Evolutionary conservation across 2,888 invertebrate species (phyloP), one percentile per base, ranked within the genome.

Genomic region (Caenorhabditis sp.): DNA sequence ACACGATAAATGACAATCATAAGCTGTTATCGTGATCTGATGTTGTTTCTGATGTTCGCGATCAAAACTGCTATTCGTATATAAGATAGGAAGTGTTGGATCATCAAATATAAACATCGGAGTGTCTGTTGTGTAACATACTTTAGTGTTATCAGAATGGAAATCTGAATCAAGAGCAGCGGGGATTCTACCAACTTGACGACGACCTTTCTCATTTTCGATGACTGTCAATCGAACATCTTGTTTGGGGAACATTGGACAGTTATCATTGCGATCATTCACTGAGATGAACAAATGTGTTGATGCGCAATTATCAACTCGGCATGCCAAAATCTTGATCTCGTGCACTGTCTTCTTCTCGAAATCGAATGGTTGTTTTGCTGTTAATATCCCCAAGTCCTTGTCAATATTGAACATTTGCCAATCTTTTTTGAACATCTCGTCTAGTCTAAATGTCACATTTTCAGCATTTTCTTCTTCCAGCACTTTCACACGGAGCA

Each of bases 221-320:
- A 70, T 43, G 0, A 80, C 67, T 1, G 78, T 65, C 2, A 80
- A 65, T 5, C 68, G 67, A 21, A 80, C 70, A 38, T 74, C 76
- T 70, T 75, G 72, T 59, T 78, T 67, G 0, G 74, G 78, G 58
- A 83, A 83, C 61, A 81, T 73, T 25, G 83, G 83, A 26, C 83
- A 83, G 53, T 82, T 82, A 53, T 82, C 82, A 59, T 83, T 83
- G 8, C 76, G 60, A 60, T 82, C 82, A 50, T 83, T 80, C 43
- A 83, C 77, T 1, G 80, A 80, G 26, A 80, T 72, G 70, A 80
- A 80, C 0, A 80, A 50, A 60, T 77, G 77, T 0, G 74, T 70
- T 12, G 76, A 74, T n/a, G 78, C 63, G 49, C 80, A 80, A 49
- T 80, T 78, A 25, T 75, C 60, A 0, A 61, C 49, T 1, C 76